A percentile compares a stretch with the other conserved stretches of the same genome.
Evolutionary conservation across 2,888 invertebrate species (phyloP).

Genomic region (Endotricha flammealis): DNA sequence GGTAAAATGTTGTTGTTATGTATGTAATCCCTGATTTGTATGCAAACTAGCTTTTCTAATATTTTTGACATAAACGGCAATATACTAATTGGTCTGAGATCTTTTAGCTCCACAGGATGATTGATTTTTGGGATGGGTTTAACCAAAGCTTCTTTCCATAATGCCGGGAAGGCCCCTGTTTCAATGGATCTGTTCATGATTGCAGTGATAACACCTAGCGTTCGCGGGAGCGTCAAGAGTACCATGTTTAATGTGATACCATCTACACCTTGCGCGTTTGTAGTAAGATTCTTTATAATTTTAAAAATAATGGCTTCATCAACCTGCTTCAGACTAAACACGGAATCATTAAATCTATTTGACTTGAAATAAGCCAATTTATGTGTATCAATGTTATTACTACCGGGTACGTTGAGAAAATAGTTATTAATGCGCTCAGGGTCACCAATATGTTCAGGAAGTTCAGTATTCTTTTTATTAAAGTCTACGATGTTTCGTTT

Average conservation of each 20-base stretch:
- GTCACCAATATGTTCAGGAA: neutral
- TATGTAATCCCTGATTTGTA: too few species aligned
- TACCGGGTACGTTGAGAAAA: conserved; percentile 2
- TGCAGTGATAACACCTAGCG: too few species aligned
- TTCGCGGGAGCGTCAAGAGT: too few species aligned
- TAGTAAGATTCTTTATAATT: neutral
- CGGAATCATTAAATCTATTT: neutral
- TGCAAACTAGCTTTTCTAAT: neutral
- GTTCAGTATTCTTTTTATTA: neutral
- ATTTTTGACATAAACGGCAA: too few species aligned
- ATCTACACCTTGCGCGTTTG: neutral
- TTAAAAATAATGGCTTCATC: neutral
- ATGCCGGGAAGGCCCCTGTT: neutral
- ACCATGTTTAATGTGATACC: neutral
- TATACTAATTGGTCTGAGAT: too few species aligned
- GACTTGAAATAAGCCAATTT: neutral
- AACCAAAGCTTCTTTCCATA: neutral
- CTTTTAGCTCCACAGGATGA: neutral
- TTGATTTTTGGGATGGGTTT: neutral
- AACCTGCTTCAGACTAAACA: neutral
- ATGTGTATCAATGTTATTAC: too few species aligned
- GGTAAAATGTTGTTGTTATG: neutral
- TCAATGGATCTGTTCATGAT: too few species aligned
- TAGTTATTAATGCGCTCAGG: conserved; percentile 5
- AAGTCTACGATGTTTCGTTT: conserved; percentile 2